phyloP scores from a whole-genome alignment of 2,888 invertebrate genomes.

The Microplitis deprimator region DNA sequence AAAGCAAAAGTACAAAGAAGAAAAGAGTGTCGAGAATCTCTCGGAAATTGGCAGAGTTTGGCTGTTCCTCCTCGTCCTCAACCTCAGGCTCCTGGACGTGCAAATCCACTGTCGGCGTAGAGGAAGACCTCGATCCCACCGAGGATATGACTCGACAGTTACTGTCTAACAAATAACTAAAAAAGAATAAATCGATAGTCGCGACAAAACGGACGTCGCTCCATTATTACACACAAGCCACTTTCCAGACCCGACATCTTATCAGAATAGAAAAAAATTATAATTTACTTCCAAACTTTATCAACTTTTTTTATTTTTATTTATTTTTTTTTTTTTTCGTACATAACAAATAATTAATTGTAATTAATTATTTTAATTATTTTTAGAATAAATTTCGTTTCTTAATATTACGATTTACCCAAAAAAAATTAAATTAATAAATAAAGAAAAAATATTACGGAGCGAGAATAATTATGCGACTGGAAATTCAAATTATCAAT shows the following conservation, averaged over 20 bases:
- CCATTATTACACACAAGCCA: slow-evolving; percentile 41
- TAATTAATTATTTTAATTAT: slow-evolving; percentile 40
- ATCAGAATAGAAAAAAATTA: slow-evolving; percentile 17
- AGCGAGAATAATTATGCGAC: slow-evolving; percentile 58
- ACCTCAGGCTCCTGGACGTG: slow-evolving; percentile 4
- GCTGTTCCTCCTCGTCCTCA: background rate
- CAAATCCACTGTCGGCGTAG: slow-evolving; percentile 22
- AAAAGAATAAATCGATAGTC: slow-evolving; percentile 50
- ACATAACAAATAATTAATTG: slow-evolving; percentile 57
- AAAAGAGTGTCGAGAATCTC: slow-evolving; percentile 19
- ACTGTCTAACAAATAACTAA: slow-evolving; percentile 47
- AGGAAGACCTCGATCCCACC: slow-evolving; percentile 49
- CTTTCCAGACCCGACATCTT: slow-evolving; percentile 28
- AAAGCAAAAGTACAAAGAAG: background rate
- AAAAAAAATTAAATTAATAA: slow-evolving; percentile 44
- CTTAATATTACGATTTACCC: slow-evolving; percentile 45
- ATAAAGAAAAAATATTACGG: slow-evolving; percentile 37
- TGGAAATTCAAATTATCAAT: slow-evolving; percentile 25
- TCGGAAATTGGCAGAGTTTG: slow-evolving; percentile 26
- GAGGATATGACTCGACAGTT: slow-evolving; percentile 55
- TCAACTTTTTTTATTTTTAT: slow-evolving; percentile 51
- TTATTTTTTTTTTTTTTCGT: slow-evolving; percentile 54
- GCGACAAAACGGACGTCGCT: slow-evolving; percentile 55
- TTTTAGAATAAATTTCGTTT: slow-evolving; percentile 50
- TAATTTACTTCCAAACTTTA: slow-evolving; percentile 55